These are phyloP conservation scores for Sebastes cheni DNA, from an alignment of 2,797 vertebrate genomes.

Conservation along the genomic window DNA sequence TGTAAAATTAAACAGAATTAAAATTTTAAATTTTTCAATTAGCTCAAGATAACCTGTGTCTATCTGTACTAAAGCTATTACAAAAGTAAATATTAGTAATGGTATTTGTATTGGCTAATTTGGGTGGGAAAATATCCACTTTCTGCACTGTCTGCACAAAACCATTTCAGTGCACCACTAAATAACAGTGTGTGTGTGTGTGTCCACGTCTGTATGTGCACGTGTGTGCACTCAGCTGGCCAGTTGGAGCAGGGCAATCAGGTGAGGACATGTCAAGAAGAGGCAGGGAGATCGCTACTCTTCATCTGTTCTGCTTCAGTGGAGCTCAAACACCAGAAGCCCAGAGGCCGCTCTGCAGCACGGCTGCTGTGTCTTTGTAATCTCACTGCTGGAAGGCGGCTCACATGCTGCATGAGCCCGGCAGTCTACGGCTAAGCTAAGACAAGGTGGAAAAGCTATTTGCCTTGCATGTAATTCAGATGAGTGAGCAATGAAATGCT, in stretches of 20 bases:
- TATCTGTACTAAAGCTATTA: neutral
- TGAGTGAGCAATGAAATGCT: constrained; percentile 10
- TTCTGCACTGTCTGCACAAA: constrained; percentile 17
- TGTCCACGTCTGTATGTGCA: neutral
- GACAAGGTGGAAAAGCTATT: constrained; percentile 7
- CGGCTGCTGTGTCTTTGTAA: constrained; percentile 29
- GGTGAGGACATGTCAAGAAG: constrained; percentile 53
- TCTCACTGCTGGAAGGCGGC: constrained; percentile 11
- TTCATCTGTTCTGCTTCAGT: constrained; percentile 70
- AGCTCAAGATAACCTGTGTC: neutral
- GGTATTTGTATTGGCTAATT: neutral
- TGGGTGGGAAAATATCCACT: neutral
- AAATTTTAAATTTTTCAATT: neutral
- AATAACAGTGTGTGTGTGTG: neutral
- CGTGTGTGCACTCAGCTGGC: constrained; percentile 1
- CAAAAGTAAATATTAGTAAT: neutral
- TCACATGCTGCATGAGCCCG: neutral
- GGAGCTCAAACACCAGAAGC: constrained; percentile 42
- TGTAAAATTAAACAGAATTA: neutral
- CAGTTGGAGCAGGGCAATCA: constrained; percentile 18
- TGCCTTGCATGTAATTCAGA: constrained; percentile 8
- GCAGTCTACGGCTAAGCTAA: neutral
- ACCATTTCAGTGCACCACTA: neutral
- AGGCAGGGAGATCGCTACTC: constrained; percentile 45
- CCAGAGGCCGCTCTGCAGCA: constrained; percentile 16